phyloP scores from a whole-genome alignment of 2,113 vertebrate species.

The Ochotona curzoniae region DNA sequence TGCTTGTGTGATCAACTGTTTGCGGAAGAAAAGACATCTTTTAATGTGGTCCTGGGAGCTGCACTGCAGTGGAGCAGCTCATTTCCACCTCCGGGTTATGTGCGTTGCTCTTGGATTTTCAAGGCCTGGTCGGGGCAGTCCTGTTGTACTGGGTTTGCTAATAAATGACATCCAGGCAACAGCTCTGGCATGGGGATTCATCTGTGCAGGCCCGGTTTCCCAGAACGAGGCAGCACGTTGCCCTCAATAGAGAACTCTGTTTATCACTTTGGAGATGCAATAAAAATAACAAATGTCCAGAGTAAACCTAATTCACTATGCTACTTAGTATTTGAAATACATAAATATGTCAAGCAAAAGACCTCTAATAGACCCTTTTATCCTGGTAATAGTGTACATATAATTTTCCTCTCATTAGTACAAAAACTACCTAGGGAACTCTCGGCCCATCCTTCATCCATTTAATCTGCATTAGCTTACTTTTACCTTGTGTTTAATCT shows the following conservation, averaged over 20 bases:
- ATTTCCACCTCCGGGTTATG: neutral
- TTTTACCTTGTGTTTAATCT: conserved; percentile 98
- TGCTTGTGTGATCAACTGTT: neutral
- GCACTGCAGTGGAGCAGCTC: too few relatives aligned
- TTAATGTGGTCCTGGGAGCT: neutral
- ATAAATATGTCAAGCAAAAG: conserved; percentile 98
- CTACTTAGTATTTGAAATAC: conserved; percentile 96
- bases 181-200: conserved; percentile 71
- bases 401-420: conserved; percentile 99
- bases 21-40: neutral
- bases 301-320: conserved; percentile 96
- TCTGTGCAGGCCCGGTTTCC: conserved; percentile 79
- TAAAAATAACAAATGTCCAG: conserved; percentile 91
- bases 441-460: conserved; percentile 94
- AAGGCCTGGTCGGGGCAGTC: conserved; percentile 46
- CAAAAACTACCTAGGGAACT: conserved; percentile 93
- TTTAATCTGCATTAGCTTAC: conserved; percentile 99
- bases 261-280: conserved; percentile 91
- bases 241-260: conserved; percentile 88
- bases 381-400: conserved; percentile 97
- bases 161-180: conserved; percentile 70
- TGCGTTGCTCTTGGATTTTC: neutral
- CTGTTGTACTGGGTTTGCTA: conserved; percentile 59
- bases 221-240: conserved; percentile 78
- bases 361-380: conserved; percentile 99